phyloP scores from a whole-genome alignment of 1,140 invertebrate species.

The Maconellicoccus hirsutus region DNA sequence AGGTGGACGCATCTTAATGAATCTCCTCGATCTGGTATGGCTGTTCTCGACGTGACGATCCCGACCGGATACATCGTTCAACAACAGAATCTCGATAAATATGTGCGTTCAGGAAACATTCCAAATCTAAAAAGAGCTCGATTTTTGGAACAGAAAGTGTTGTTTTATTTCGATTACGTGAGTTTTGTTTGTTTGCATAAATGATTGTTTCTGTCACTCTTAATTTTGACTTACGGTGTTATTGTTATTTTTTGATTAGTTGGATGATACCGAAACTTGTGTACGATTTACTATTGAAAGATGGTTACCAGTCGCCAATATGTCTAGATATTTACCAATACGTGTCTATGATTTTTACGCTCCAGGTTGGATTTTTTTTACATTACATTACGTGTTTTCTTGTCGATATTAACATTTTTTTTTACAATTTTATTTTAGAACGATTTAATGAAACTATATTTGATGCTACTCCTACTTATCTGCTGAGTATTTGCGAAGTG shows the following conservation, averaged over 20 bases:
- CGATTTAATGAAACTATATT: constrained; percentile 90
- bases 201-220: neutral
- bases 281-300: constrained; percentile 84
- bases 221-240: neutral
- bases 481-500: constrained; percentile 92
- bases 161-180: constrained; percentile 93
- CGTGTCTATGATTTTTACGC: constrained; percentile 93
- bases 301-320: constrained; percentile 93
- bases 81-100: constrained; percentile 74
- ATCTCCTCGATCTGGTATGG: constrained; percentile 73
- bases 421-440: constrained; percentile 47
- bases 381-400: neutral
- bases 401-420: neutral
- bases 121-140: constrained; percentile 71
- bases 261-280: constrained; percentile 71
- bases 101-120: constrained; percentile 60
- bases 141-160: constrained; percentile 65
- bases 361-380: constrained; percentile 53
- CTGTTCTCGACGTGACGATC: constrained; percentile 79
- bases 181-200: constrained; percentile 36
- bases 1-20: constrained; percentile 70
- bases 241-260: too few relatives aligned
- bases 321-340: constrained; percentile 81
- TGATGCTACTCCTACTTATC: constrained; percentile 73
- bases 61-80: constrained; percentile 90